Evolutionary conservation across 2,888 invertebrate genomes (phyloP), one percentile per base, ranked within the genome.

Genomic region (Melinaea menophilus): DNA sequence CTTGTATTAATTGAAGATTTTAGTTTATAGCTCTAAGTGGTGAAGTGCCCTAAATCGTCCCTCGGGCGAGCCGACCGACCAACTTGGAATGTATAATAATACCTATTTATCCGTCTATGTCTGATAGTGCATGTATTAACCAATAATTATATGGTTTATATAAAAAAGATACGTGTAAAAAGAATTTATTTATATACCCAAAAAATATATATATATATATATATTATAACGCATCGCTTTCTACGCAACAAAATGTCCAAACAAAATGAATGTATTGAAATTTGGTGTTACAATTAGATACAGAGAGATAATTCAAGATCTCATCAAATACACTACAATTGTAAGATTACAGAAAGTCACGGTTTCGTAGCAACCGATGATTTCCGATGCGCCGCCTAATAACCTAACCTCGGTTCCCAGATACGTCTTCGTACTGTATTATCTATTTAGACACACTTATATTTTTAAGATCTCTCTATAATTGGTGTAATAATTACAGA

Each of bases 301-400:
- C 59, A 62, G 56, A 62, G 55, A 59, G 65, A 46, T 61, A 46
- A 33, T 59, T 35, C 62, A 59, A 65, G 73, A 76, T 72, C 75
- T 74, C 71, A 70, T 68, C 71, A 72, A 73, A 72, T 67, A 75
- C 68, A 68, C 68, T 69, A 71, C 73, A 76, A 74, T 76, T 69
- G 71, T 70, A 70, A 71, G 68, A 71, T 73, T 73, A 66, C 70
- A 72, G 77, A 74, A 71, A 79, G 78, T 74, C 76, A 78, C 75
- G 76, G 79, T 77, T 78, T 67, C 65, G 64, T 65, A 75, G 73
- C 73, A 78, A 75, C 78, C 80, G 72, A 77, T 84, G 77, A 84
- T 84, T 84, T 85, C 78, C 79, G 80, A 81, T 84, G 81, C 82
- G 80, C 65, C 80, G 84, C 79, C 74, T 82, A 82, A 83, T 82